Conservation (phyloP, 1,140 invertebrate genomes). For the Hyles euphorbiae region DNA sequence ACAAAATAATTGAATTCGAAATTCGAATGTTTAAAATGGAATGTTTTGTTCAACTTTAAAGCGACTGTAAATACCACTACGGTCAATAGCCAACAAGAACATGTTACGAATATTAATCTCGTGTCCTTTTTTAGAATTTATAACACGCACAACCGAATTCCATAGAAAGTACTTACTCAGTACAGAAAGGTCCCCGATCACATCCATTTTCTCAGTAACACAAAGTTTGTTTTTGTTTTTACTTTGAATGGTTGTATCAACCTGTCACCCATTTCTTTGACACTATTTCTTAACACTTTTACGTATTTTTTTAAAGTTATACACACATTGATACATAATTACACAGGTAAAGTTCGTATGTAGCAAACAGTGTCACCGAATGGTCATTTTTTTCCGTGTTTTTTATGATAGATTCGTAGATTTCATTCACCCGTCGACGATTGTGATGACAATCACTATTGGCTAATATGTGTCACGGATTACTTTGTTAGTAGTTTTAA, state of each 20-base stretch:
- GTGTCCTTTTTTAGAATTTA: too few relatives aligned
- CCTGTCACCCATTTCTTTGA: constrained; percentile 64
- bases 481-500: too few relatives aligned
- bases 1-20: too few relatives aligned
- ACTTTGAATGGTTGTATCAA: constrained; percentile 61
- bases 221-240: constrained; percentile 45
- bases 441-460: constrained; percentile 19
- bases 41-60: too few relatives aligned
- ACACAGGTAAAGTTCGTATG: neutral
- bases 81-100: too few relatives aligned
- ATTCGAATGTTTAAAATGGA: too few relatives aligned
- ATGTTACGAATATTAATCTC: too few relatives aligned
- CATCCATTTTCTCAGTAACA: constrained; percentile 51
- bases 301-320: constrained; percentile 7
- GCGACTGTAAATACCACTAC: too few relatives aligned
- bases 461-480: too few relatives aligned
- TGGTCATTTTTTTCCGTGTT: constrained; percentile 38
- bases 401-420: constrained; percentile 26
- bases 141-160: constrained; percentile 2
- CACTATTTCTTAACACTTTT: constrained; percentile 30
- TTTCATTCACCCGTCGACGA: constrained; percentile 30
- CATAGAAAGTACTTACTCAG: constrained; percentile 53
- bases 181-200: constrained; percentile 54
- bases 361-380: constrained; percentile 22
- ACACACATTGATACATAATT: constrained; percentile 8